Conservation (phyloP, 2,888 invertebrate species). For the Acanthosepion esculentum region DNA sequence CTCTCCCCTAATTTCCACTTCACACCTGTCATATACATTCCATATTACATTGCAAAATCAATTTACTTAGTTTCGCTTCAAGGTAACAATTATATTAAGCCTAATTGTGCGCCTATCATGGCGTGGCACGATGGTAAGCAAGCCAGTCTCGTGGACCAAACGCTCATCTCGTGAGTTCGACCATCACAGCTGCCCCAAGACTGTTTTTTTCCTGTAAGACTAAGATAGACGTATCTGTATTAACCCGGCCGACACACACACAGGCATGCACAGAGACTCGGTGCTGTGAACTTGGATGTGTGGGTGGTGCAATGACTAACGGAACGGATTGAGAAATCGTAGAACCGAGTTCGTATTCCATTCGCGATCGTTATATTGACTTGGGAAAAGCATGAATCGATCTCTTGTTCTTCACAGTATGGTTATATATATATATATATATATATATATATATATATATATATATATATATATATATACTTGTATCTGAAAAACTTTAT, state of each 20-base stretch:
- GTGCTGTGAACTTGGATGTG: no score
- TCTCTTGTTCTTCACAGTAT: no score
- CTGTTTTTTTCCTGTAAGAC: neutral
- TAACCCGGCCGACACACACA: neutral
- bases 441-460: no score
- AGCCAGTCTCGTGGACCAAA: neutral
- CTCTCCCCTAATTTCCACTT: neutral
- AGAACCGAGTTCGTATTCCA: no score
- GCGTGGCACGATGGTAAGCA: neutral
- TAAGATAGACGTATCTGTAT: neutral
- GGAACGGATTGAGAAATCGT: no score
- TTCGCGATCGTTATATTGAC: no score
- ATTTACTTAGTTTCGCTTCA: neutral
- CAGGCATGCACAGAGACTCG: no score
- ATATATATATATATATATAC: no score
- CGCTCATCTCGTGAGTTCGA: neutral
- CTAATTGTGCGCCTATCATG: neutral
- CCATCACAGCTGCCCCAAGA: neutral
- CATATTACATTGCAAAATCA: neutral
- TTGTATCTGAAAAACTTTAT: no score
- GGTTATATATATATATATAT: no score
- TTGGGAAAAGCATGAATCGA: no score
- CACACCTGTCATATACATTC: neutral
- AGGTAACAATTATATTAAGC: slow-evolving; percentile 17
- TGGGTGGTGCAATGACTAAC: no score